phyloP scores from a whole-genome alignment of 1,140 invertebrate species.

The Apis florea region DNA sequence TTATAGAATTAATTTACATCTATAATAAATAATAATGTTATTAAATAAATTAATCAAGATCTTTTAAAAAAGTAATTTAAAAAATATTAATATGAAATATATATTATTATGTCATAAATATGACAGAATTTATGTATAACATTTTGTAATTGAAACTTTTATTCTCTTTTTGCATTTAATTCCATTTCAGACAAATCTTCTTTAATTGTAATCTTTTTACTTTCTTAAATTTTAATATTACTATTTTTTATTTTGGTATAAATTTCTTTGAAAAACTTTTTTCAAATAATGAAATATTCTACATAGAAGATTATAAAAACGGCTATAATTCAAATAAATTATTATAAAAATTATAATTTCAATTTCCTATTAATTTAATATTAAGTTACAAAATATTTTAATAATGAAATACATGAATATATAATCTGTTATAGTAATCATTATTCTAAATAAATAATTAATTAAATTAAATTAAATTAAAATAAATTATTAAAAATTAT shows the following conservation, averaged over 20 bases:
- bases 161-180: conserved; percentile 8
- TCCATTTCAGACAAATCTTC: conserved; percentile 55
- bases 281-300: conserved; percentile 53
- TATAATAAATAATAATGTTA: conserved; percentile 43
- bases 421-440: no score
- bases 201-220: conserved; percentile 60
- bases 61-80: conserved; percentile 5
- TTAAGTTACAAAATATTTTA: not conserved
- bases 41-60: conserved; percentile 11
- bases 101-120: conserved; percentile 54
- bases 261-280: conserved; percentile 47
- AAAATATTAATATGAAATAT: conserved; percentile 16
- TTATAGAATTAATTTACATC: conserved; percentile 76
- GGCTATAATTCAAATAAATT: not conserved
- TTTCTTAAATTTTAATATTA: conserved; percentile 27
- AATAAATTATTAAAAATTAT: no score
- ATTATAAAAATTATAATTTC: not conserved
- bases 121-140: conserved; percentile 54
- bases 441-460: no score
- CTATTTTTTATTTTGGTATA: conserved; percentile 56
- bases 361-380: not conserved
- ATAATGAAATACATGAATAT: not conserved
- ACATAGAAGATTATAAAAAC: not conserved
- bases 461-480: no score
- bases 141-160: conserved; percentile 61